Evolutionary conservation across 2,113 vertebrate species (phyloP).

Genomic region (Theristicus caerulescens): DNA sequence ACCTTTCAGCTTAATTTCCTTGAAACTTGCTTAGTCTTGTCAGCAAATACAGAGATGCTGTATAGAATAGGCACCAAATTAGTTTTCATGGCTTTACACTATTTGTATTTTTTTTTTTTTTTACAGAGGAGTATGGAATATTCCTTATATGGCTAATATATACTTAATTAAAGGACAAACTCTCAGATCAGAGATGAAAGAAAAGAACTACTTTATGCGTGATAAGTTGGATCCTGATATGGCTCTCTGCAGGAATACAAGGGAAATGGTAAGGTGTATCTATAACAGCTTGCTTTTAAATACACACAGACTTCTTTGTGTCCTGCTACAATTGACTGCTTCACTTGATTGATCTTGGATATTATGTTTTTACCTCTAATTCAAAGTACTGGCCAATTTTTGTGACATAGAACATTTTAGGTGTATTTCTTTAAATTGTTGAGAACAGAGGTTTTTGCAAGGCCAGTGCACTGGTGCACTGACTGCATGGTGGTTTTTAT

Average conservation of each 20-base stretch:
- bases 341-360: constrained; percentile 35
- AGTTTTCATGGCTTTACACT: background rate
- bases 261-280: constrained; percentile 88
- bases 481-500: background rate
- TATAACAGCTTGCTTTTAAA: background rate
- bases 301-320: background rate
- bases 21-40: background rate
- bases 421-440: background rate
- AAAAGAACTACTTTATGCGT: constrained; percentile 91
- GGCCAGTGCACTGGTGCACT: background rate
- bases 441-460: background rate
- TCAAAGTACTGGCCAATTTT: constrained; percentile 81
- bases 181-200: constrained; percentile 89
- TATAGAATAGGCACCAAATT: background rate
- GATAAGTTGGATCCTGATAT: constrained; percentile 96
- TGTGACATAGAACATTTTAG: background rate
- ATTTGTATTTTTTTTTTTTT: background rate
- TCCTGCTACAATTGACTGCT: constrained; percentile 31
- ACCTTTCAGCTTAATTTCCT: background rate
- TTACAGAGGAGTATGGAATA: constrained; percentile 92
- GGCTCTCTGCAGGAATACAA: constrained; percentile 90
- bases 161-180: constrained; percentile 90
- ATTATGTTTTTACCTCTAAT: constrained; percentile 34
- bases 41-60: background rate
- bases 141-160: constrained; percentile 92